phyloP scores from a whole-genome alignment of 2,113 vertebrate species.

The Ahaetulla prasina region DNA sequence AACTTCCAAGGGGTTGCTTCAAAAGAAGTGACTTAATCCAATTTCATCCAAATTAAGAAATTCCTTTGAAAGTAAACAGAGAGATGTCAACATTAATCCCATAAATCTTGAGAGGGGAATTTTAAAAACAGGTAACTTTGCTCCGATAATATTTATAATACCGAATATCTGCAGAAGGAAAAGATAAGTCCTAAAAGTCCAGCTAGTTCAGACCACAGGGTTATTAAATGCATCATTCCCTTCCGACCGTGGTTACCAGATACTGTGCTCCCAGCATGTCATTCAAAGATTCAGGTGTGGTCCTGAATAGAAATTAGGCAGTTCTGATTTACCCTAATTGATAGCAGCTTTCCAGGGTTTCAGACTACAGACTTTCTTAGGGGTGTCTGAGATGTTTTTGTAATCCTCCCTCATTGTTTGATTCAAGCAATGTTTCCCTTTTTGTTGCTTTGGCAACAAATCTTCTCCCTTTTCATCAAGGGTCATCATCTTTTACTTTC shows the following conservation, averaged over 20 bases:
- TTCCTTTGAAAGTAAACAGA: slow-evolving; percentile 27
- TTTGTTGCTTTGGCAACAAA: background rate
- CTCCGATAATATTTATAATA: slow-evolving; percentile 35
- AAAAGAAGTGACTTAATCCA: slow-evolving; percentile 54
- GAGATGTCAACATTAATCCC: slow-evolving; percentile 30
- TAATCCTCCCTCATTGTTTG: background rate
- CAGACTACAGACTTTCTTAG: background rate
- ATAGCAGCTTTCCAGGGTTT: background rate
- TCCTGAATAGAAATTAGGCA: background rate
- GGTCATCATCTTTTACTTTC: background rate
- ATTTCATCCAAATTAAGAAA: slow-evolving; percentile 55
- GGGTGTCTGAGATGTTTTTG: background rate
- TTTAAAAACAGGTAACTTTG: background rate
- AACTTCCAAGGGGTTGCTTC: slow-evolving; percentile 65
- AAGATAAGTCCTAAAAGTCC: background rate
- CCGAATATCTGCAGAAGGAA: background rate
- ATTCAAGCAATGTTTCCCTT: background rate
- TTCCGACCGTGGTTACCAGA: background rate
- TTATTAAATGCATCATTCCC: background rate
- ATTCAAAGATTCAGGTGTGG: background rate
- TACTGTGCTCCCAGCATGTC: background rate
- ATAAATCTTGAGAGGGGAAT: background rate
- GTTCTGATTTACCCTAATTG: background rate
- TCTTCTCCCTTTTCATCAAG: background rate
- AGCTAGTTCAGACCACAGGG: background rate